Conservation (phyloP, 2,113 vertebrate genomes). For the Archilochus colubris region DNA sequence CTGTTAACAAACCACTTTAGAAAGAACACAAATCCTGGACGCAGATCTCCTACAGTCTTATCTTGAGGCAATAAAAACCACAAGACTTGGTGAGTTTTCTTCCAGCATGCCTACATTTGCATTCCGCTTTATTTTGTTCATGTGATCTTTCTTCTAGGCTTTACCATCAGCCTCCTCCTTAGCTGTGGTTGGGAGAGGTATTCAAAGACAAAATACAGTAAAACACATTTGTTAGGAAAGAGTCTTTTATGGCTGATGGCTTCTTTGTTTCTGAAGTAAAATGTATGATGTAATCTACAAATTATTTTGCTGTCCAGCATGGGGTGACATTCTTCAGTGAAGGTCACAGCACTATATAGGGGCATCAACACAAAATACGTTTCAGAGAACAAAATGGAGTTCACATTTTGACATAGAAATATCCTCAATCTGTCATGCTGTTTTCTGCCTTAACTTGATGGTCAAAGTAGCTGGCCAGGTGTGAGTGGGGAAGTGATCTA, state of each 20-base stretch:
- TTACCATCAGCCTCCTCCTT: not conserved
- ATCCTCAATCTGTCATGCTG: constrained; percentile 23
- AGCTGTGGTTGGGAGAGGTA: not conserved
- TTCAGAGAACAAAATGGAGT: constrained; percentile 30
- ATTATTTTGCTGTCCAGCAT: not conserved
- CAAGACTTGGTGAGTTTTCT: not conserved
- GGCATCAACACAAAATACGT: not conserved
- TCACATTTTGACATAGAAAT: constrained; percentile 6
- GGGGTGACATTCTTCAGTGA: constrained; percentile 8
- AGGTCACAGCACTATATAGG: constrained; percentile 3
- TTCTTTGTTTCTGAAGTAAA: constrained; percentile 28
- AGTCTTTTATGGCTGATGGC: not conserved
- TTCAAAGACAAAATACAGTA: constrained; percentile 4
- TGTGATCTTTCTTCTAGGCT: not conserved
- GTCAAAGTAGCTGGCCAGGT: constrained; percentile 48
- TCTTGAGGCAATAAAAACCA: not conserved
- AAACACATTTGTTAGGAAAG: constrained; percentile 1
- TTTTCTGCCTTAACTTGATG: constrained; percentile 29
- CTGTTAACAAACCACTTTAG: not conserved
- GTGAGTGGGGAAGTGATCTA: constrained; percentile 25
- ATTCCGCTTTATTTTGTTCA: not conserved
- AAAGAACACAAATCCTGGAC: not conserved
- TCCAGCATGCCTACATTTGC: not conserved
- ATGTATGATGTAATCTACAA: constrained; percentile 22
- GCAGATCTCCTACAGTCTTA: not conserved